Conservation (phyloP, 2,888 invertebrate species). For the Anagyrus pseudococci region DNA sequence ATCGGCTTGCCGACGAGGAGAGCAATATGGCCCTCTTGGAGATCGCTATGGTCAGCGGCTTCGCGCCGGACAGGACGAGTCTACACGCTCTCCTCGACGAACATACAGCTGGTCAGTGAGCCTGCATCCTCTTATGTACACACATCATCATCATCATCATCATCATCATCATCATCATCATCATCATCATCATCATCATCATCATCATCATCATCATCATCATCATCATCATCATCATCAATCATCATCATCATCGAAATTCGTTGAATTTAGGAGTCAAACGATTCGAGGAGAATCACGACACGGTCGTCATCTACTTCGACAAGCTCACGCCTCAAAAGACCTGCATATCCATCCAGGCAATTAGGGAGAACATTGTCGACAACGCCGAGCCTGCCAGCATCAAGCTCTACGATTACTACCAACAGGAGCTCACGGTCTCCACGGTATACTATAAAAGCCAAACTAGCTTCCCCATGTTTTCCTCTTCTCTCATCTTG, state of each 20-base stretch:
- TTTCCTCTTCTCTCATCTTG: neutral
- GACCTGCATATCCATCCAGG: constrained; percentile 63
- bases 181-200: constrained; percentile 40
- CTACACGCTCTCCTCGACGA: constrained; percentile 66
- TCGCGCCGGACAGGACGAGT: constrained; percentile 67
- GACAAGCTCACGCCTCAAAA: constrained; percentile 63
- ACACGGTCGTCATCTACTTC: constrained; percentile 65
- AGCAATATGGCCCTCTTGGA: constrained; percentile 68
- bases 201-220: no score
- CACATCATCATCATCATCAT: constrained; percentile 14
- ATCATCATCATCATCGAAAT: no score
- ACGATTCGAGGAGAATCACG: constrained; percentile 64
- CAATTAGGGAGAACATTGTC: constrained; percentile 62
- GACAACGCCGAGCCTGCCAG: constrained; percentile 65
- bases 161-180: constrained; percentile 26
- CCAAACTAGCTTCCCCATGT: constrained; percentile 32
- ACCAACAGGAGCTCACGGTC: constrained; percentile 66
- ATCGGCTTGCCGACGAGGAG: constrained; percentile 61
- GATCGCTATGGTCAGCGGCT: constrained; percentile 70
- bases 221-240: no score
- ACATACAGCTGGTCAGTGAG: constrained; percentile 58
- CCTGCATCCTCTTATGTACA: neutral
- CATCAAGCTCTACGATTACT: constrained; percentile 71
- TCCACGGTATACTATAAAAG: no score
- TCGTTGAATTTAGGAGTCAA: constrained; percentile 62